Evolutionary conservation across 2,113 vertebrate genomes (phyloP).

Genomic region (Elanus axillaris): DNA sequence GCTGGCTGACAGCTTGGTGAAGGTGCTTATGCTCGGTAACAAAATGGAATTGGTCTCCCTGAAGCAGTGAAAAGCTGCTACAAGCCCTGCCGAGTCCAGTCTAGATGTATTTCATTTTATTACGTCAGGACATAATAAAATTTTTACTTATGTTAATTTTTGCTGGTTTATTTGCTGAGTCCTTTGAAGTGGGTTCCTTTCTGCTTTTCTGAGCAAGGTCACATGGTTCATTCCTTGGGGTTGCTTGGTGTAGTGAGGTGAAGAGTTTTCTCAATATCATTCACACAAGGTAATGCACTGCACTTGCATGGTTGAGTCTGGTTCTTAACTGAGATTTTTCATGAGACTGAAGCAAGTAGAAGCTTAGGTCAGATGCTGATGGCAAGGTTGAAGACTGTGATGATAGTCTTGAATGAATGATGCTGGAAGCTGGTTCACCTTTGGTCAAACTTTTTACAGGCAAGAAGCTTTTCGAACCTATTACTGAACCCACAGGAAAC

Average conservation of each 20-base stretch:
- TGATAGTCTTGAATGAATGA: not conserved
- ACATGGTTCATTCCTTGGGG: not conserved
- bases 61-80: not conserved
- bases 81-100: not conserved
- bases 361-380: not conserved
- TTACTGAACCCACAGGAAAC: not conserved
- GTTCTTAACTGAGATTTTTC: not conserved
- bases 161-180: not conserved
- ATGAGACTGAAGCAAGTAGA: not conserved
- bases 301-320: not conserved
- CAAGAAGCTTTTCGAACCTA: not conserved
- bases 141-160: not conserved
- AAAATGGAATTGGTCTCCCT: not conserved
- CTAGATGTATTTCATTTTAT: not conserved
- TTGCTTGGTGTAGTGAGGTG: not conserved
- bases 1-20: not conserved
- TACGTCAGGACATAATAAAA: not conserved
- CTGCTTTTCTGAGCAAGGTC: not conserved
- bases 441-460: not conserved
- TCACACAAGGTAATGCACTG: not conserved
- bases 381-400: not conserved
- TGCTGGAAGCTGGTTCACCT: not conserved
- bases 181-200: not conserved
- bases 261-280: not conserved
- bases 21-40: not conserved